Conservation (phyloP, 2,113 vertebrate genomes). For the Pao palembangensis region DNA sequence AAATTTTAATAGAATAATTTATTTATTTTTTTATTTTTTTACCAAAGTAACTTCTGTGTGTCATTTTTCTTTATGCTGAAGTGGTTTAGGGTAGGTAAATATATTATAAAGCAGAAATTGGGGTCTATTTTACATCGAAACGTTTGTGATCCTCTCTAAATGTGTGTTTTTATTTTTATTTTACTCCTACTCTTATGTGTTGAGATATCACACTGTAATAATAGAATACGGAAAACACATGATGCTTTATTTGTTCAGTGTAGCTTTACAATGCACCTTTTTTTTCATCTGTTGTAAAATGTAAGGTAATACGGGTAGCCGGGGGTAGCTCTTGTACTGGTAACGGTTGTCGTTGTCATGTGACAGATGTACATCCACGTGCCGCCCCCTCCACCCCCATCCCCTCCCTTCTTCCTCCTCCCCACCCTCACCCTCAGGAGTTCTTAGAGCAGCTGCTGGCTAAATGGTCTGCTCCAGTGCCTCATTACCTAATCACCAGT, state of each 20-base stretch:
- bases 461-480: slow-evolving; percentile 93
- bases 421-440: slow-evolving; percentile 64
- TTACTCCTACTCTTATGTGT: no score
- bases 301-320: slow-evolving; percentile 66
- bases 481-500: slow-evolving; percentile 98
- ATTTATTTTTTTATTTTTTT: background rate
- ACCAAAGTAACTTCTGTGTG: background rate
- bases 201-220: no score
- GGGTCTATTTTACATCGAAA: background rate
- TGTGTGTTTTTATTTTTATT: background rate
- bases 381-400: slow-evolving; percentile 39
- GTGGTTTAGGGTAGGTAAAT: no score
- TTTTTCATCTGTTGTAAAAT: no score
- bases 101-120: no score
- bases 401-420: background rate
- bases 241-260: no score
- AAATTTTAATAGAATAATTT: background rate
- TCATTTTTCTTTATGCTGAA: no score
- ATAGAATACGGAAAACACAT: no score
- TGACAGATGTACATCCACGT: slow-evolving; percentile 78
- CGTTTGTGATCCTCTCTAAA: background rate
- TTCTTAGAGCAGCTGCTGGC: slow-evolving; percentile 85
- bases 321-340: slow-evolving; percentile 79
- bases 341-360: slow-evolving; percentile 86
- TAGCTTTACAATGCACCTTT: no score